Conservation (phyloP, 2,797 vertebrate genomes). For the Sylvilagus floridanus region DNA sequence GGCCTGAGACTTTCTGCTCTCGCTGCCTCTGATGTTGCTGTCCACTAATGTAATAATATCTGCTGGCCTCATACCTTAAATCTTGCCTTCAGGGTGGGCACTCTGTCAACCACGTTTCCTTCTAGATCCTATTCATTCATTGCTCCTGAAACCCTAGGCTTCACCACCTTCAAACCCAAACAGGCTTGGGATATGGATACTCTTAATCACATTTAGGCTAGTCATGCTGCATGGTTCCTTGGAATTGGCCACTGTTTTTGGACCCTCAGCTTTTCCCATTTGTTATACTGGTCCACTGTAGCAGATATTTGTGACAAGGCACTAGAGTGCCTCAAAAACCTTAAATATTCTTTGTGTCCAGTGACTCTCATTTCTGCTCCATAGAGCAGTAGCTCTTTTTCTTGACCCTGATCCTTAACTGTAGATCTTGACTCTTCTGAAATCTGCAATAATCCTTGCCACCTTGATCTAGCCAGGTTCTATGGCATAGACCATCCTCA, state of each 20-base stretch:
- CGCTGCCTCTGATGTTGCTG: slow-evolving; percentile 46
- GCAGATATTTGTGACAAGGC: neutral
- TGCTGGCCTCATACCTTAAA: neutral
- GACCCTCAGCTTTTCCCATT: slow-evolving; percentile 45
- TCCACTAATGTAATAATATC: neutral
- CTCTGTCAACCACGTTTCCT: slow-evolving; percentile 2
- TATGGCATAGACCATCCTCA: neutral
- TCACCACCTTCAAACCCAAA: neutral
- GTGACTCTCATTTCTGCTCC: neutral
- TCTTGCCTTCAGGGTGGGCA: slow-evolving; percentile 41
- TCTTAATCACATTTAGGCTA: neutral
- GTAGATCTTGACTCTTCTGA: neutral
- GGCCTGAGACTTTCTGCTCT: slow-evolving; percentile 8
- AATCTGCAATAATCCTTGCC: neutral
- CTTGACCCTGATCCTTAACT: neutral
- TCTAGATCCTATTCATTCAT: slow-evolving; percentile 23
- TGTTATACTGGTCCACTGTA: slow-evolving; percentile 27
- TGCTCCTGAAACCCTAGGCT: slow-evolving; percentile 28
- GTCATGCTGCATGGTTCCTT: neutral
- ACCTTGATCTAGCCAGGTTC: neutral
- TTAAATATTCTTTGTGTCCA: neutral
- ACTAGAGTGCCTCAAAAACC: neutral
- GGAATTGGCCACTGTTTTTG: slow-evolving; percentile 19
- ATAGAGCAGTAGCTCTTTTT: neutral
- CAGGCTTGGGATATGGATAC: slow-evolving; percentile 15